Base-by-base conservation (phyloP, 2,113 vertebrate species). In the Carlito syrichta region DNA sequence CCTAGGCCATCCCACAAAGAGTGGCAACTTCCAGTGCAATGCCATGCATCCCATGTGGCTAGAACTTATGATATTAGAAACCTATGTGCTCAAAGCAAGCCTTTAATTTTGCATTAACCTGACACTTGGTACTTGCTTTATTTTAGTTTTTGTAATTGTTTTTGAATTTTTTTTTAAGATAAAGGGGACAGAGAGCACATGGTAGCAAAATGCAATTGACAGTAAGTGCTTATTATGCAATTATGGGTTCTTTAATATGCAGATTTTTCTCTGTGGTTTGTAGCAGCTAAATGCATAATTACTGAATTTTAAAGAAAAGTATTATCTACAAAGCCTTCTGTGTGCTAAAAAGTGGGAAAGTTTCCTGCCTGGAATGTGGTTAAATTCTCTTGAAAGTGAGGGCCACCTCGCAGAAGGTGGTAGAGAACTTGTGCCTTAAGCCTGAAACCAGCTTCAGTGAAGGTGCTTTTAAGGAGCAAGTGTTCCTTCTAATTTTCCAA, bases 211-310 rank as follows among this genome's bases (percentile, higher is more conserved):
- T 13, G 40, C 66, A 66, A 10, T 52, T 38, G 93, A 86, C 95
- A 89, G 93, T 56, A 77, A 96, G 86, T 82, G 90, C 86, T 96
- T 68, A 48, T 95, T 95, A 95, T 77, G 90, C 86, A 50, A 97
- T 96, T 91, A 93, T 14, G 52, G 89, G 6, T 17, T 87, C 83
- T 38, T 93, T 95, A 85, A 84, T 91, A 81, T 69, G 95, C 63
- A 23, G 30, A 68, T 69, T 93, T 85, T 71, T 81, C 86, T 77
- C 95, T 52, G 82, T 5, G 77, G 82, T 88, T 92, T 83, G 91
- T 93, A 82, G 58, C 92, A 45, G 30, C 81, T 76, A 71, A 76
- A 95, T 58, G 66, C 95, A 86, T 88, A 82, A 89, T 93, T 88
- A 58, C 58, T 66, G 83, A 50, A 77, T 63, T 77, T 91, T 56